Conservation (phyloP, 1,140 invertebrate species). For the Lutraria rhynchaena region DNA sequence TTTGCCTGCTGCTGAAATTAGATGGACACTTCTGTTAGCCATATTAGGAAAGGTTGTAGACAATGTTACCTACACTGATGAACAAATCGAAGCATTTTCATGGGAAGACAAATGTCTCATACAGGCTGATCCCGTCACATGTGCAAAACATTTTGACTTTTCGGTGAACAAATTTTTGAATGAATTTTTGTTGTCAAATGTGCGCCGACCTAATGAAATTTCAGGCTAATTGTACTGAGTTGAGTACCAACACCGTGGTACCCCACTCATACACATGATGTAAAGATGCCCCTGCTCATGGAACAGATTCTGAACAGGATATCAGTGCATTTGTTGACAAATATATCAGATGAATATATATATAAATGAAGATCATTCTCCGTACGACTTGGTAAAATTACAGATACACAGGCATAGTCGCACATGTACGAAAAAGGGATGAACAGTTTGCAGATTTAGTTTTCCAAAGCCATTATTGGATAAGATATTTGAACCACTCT, state of each 20-base stretch:
- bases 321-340: slow-evolving; percentile 58
- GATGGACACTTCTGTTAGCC: slow-evolving; percentile 62
- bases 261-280: slow-evolving; percentile 81
- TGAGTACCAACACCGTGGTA: slow-evolving; percentile 82
- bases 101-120: slow-evolving; percentile 62
- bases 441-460: slow-evolving; percentile 61
- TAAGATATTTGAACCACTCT: slow-evolving; percentile 54
- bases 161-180: slow-evolving; percentile 50
- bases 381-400: slow-evolving; percentile 43
- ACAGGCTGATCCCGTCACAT: slow-evolving; percentile 63
- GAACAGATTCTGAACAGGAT: slow-evolving; percentile 39
- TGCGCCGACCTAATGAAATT: slow-evolving; percentile 55
- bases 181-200: slow-evolving; percentile 32
- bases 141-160: slow-evolving; percentile 59
- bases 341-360: slow-evolving; percentile 47
- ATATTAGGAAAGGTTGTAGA: slow-evolving; percentile 60
- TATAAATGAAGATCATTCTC: slow-evolving; percentile 16
- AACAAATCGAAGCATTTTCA: slow-evolving; percentile 44
- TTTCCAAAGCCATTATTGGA: slow-evolving; percentile 61
- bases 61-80: slow-evolving; percentile 54
- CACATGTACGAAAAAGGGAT: slow-evolving; percentile 54
- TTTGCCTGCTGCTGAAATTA: slow-evolving; percentile 64
- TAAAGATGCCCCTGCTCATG: slow-evolving; percentile 74
- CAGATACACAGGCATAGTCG: slow-evolving; percentile 63
- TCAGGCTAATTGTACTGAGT: slow-evolving; percentile 73